These are phyloP conservation scores for Mirza zaza DNA, from an alignment of 2,113 vertebrate species.

Conservation along the genomic window DNA sequence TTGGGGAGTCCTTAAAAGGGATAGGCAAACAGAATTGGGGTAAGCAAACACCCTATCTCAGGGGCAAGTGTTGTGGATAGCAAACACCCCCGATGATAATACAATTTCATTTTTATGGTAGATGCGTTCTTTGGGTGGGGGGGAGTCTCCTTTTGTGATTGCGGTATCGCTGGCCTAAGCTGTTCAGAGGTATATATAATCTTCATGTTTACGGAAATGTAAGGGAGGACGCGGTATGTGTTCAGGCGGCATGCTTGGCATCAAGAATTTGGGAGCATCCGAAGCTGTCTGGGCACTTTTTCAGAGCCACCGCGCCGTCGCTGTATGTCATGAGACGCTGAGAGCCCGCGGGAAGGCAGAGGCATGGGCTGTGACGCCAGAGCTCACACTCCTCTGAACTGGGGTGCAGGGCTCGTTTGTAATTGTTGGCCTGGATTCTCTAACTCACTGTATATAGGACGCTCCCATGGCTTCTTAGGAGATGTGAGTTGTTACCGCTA, in stretches of 20 bases:
- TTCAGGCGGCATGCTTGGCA: not conserved
- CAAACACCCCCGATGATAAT: not conserved
- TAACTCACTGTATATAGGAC: no score
- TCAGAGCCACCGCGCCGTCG: not conserved
- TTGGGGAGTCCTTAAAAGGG: not conserved
- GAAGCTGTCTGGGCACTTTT: not conserved
- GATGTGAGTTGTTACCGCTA: not conserved
- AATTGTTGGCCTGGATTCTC: not conserved
- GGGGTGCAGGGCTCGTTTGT: not conserved
- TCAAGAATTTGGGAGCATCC: not conserved
- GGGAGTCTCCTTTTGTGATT: not conserved
- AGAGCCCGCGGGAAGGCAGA: not conserved
- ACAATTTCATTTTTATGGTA: not conserved
- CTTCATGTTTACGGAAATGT: not conserved
- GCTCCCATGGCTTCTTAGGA: not conserved
- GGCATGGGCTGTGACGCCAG: not conserved
- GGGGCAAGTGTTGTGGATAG: not conserved
- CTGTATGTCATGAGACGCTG: not conserved
- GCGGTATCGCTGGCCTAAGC: not conserved
- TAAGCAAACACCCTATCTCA: not conserved
- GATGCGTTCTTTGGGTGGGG: accelerated
- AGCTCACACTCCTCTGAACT: not conserved
- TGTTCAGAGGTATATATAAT: not conserved
- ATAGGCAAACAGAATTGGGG: not conserved
- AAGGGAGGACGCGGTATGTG: not conserved